Evolutionary conservation across 2,888 invertebrate genomes (phyloP), one percentile per base, ranked within the genome.

Genomic region (Sturmia bella): DNA sequence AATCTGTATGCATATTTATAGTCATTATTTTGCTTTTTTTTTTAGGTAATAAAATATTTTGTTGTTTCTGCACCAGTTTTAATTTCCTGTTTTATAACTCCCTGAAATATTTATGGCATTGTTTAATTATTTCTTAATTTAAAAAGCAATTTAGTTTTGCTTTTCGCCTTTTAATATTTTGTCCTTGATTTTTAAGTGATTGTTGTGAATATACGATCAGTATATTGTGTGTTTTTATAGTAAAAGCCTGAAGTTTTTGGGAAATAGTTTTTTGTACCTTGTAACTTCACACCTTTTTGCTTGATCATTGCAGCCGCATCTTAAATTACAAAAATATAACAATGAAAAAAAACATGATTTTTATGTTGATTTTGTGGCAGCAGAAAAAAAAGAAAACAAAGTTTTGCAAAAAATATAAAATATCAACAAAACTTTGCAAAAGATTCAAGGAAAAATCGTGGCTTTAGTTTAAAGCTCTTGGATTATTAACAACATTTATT

Each of bases 401-500:
- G n/a, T n/a, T 48, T 24, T 48, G 43, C 9, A 11, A 63, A n/a
- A n/a, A n/a, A 17, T 17, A 39, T 56, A 50, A 54, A 59, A 59
- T 39, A 54, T 37, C 50, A 19, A 54, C 63, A 54, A 54, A 24
- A 27, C 41, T 21, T 27, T 69, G 45, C 41, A 64, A 41, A 32
- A 52, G n/a, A 50, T 70, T 77, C 63, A 77, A 70, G 63, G 77
- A 56, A 63, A 76, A 77, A 77, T 77, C 70, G 70, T 77, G 70
- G 39, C 11, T 52, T 59, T 37, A 24, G 21, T 52, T 54, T 57
- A 48, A 69, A 39, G 68, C 63, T 73, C 19, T 11, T 48, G 21
- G 11, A 5, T 11, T 50, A 13, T 50, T 50, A 13, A 27, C 27
- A 27, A 27, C 27, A 4, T 27, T 27, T 27, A 27, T 27, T 3